Percentiles rank a stretch among this genome's conserved stretches.
Conservation (phyloP, 2,888 invertebrate genomes). For the Oligia strigilis region DNA sequence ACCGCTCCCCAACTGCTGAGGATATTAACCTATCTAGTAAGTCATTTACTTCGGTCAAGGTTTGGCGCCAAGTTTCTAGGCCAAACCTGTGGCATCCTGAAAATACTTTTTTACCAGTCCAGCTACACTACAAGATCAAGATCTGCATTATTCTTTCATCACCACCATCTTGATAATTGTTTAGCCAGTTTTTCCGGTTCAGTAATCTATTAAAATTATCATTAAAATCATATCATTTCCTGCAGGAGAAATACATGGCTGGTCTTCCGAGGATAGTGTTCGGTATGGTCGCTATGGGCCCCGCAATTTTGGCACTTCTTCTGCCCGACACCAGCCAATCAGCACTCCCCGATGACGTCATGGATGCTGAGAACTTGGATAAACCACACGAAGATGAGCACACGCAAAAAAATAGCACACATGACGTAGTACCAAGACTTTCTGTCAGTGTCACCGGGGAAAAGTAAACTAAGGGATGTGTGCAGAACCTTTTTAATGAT, state of each 20-base stretch:
- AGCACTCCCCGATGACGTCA: conserved; percentile 80
- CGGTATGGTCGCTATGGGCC: conserved; percentile 80
- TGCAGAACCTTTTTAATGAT: not conserved
- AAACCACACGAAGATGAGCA: conserved; percentile 32
- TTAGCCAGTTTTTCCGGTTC: not conserved
- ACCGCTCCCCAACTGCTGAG: not conserved
- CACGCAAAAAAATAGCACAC: conserved; percentile 79
- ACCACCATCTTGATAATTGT: not conserved
- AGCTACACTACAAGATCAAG: not conserved
- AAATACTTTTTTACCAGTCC: not conserved
- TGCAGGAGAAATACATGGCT: conserved; percentile 81
- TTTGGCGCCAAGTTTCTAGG: not conserved
- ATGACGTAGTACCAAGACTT: conserved; percentile 75
- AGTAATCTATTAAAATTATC: not conserved
- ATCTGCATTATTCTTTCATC: not conserved
- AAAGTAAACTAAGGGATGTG: conserved; percentile 34
- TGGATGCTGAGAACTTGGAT: conserved; percentile 80
- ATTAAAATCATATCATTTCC: conserved; percentile 19
- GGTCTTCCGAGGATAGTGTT: conserved; percentile 84
- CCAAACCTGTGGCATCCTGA: not conserved
- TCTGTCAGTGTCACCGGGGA: conserved; percentile 49
- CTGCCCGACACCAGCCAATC: conserved; percentile 83
- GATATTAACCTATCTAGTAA: not conserved
- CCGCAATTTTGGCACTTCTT: conserved; percentile 79
- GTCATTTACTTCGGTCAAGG: not conserved